These are phyloP conservation scores for Frieseomelitta varia DNA, from an alignment of 1,140 invertebrate genomes.

Conservation along the genomic window DNA sequence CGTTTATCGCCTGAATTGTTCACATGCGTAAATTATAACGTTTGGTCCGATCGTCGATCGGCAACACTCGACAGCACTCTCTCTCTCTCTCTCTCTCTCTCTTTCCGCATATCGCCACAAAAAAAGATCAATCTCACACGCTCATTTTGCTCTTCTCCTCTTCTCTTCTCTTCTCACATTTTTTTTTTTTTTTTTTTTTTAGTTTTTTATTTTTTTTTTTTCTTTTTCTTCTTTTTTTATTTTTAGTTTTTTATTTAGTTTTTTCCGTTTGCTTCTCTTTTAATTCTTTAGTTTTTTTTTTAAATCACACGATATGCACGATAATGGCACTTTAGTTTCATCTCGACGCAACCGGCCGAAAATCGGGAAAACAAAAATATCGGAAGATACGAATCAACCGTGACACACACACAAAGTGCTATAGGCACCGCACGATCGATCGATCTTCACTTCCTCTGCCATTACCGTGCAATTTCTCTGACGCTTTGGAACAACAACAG, in stretches of 20 bases:
- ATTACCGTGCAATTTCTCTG: slow-evolving; percentile 51
- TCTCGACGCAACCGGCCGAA: not conserved
- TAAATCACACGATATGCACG: slow-evolving; percentile 38
- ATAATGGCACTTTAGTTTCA: slow-evolving; percentile 12
- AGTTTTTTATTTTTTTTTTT: not conserved
- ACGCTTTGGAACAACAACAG: slow-evolving; percentile 62
- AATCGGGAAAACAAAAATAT: slow-evolving; percentile 32
- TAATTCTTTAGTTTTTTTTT: not conserved
- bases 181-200: not conserved
- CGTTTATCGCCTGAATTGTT: slow-evolving; percentile 59
- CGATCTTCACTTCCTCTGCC: slow-evolving; percentile 23
- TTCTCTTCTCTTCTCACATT: slow-evolving; percentile 4
- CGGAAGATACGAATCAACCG: slow-evolving; percentile 19
- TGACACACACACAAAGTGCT: slow-evolving; percentile 15
- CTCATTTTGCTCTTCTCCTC: slow-evolving; percentile 2
- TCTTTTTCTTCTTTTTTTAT: slow-evolving; percentile 23
- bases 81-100: not conserved
- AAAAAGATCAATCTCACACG: slow-evolving; percentile 37
- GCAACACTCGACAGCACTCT: slow-evolving; percentile 55
- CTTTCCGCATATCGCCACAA: slow-evolving; percentile 23
- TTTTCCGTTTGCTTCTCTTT: slow-evolving; percentile 32
- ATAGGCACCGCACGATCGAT: slow-evolving; percentile 7
- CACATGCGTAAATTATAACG: slow-evolving; percentile 63
- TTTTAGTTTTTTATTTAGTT: slow-evolving; percentile 12
- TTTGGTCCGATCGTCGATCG: slow-evolving; percentile 63